Evolutionary conservation across 2,888 invertebrate genomes (phyloP).

Genomic region (Pristionchus maxplancki): DNA sequence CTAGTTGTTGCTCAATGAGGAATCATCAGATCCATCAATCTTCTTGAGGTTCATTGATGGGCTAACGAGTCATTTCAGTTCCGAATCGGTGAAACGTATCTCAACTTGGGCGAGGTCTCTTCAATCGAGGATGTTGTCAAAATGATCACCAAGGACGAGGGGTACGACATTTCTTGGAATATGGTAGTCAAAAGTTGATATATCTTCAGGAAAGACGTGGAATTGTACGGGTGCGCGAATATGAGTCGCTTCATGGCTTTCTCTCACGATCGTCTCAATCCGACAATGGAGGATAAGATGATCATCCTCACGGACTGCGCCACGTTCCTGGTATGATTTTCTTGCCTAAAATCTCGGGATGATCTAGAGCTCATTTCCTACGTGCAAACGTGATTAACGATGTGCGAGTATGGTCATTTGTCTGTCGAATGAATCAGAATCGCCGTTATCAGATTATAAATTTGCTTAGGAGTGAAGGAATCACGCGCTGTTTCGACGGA

Average conservation of each 20-base stretch:
- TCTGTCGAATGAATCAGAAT: no score
- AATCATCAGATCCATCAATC: no score
- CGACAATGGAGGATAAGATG: slow-evolving; percentile 42
- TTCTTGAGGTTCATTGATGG: background rate
- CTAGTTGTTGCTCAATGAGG: slow-evolving; percentile 33
- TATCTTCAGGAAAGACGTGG: slow-evolving; percentile 1
- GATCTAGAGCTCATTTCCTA: no score
- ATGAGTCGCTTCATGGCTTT: slow-evolving; percentile 41
- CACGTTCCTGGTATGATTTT: slow-evolving; percentile 28
- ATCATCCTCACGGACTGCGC: slow-evolving; percentile 51
- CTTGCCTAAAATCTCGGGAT: no score
- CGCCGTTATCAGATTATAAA: no score
- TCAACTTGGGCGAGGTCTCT: background rate
- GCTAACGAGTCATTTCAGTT: no score
- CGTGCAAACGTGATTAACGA: no score
- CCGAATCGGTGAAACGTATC: slow-evolving; percentile 39
- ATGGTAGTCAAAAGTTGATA: background rate
- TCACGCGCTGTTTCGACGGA: no score
- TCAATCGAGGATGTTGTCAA: background rate
- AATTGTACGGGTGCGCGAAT: slow-evolving; percentile 15
- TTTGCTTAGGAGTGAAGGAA: no score
- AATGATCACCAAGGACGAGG: slow-evolving; percentile 25
- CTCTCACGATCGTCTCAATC: background rate
- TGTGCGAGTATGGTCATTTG: no score
- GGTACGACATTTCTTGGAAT: background rate